phyloP scores from a whole-genome alignment of 37 sponge, comb jelly and placozoan species.

The Theonella swinhoei region DNA sequence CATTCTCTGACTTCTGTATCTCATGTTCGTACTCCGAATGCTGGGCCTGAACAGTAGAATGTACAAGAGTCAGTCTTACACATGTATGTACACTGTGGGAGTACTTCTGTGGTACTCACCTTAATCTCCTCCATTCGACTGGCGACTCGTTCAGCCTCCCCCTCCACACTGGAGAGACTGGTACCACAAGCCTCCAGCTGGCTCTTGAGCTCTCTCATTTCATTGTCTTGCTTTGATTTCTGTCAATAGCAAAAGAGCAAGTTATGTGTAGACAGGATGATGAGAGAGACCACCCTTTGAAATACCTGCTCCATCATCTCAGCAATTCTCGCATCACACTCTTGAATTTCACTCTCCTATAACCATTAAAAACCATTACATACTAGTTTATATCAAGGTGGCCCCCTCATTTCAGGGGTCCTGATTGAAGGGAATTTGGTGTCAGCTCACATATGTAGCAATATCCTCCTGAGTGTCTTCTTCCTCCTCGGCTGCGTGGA shows the following conservation, averaged over 20 bases:
- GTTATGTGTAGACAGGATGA: not conserved
- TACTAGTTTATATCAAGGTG: not conserved
- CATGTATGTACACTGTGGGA: too few species aligned
- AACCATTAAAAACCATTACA: not conserved
- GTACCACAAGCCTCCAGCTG: constrained; percentile 31
- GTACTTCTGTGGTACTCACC: too few species aligned
- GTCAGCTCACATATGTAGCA: constrained; percentile 35
- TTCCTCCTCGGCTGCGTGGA: constrained; percentile 40
- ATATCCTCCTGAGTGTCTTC: constrained; percentile 55
- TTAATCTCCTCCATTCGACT: constrained; percentile 10
- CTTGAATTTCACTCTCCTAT: constrained; percentile 35
- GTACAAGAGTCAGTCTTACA: too few species aligned
- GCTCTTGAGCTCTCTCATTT: constrained; percentile 55
- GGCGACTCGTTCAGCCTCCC: constrained; percentile 38
- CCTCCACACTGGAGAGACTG: constrained; percentile 43
- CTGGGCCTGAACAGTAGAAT: constrained; percentile 20
- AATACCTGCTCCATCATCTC: not conserved
- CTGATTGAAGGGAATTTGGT: not conserved
- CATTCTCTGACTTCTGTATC: constrained; percentile 9
- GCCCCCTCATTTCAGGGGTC: too few species aligned
- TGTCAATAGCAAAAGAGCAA: not conserved
- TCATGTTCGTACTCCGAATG: not conserved
- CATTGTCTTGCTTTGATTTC: constrained; percentile 8
- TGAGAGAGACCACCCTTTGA: too few species aligned
- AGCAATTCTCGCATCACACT: constrained; percentile 20